Base-by-base conservation (phyloP, 1,140 invertebrate species). In the Psix sp. region DNA sequence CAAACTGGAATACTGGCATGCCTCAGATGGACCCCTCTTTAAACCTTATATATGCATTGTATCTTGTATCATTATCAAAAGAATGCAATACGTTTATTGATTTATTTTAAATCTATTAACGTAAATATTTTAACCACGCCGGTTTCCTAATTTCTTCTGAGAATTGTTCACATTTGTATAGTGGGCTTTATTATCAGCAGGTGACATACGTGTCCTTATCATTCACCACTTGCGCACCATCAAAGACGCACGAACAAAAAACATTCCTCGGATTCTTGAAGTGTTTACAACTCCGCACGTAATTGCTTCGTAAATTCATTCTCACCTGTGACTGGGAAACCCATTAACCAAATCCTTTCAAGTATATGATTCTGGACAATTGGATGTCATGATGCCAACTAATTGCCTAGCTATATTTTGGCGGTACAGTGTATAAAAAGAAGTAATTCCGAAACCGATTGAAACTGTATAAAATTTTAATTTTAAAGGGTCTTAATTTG, bases 271-370 rank as follows among this genome's bases (percentile, higher is more conserved):
- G 16, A 66, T 56, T 24, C 33, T 66, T 66, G 3, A 21, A 46
- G 54, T 49, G 17, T 56, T 66, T 56, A 66, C 24, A 66, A 45
- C 43, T 56, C 35, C 1, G 13, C 24, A 3, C 36, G 40, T 56
- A 66, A 66, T 65, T 56, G 51, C 62, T 66, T 33, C 24, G 31
- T 40, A 54, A 65, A 49, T 52, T 45, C 11, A 11, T 18, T 36
- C 38, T 18, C 13, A 45, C 40, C 54, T 56, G 35, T 17, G 38
- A 49, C 24, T 46, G 26, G n/a, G 14, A 40, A 33, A 39, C 42
- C 56, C 42, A 54, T 56, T 65, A 45, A 15, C 11, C 17, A 6
- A 15, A 17, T 20, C 18, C 21, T 43, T 21, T 21, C 18, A 7
- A n/a, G 11, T 7, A 31, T 46, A 29, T 31, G 31, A 6, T 13